Evolutionary conservation across 2,797 vertebrate genomes (phyloP), one percentile per base, ranked within the genome.

Genomic region (Cuniculus paca): DNA sequence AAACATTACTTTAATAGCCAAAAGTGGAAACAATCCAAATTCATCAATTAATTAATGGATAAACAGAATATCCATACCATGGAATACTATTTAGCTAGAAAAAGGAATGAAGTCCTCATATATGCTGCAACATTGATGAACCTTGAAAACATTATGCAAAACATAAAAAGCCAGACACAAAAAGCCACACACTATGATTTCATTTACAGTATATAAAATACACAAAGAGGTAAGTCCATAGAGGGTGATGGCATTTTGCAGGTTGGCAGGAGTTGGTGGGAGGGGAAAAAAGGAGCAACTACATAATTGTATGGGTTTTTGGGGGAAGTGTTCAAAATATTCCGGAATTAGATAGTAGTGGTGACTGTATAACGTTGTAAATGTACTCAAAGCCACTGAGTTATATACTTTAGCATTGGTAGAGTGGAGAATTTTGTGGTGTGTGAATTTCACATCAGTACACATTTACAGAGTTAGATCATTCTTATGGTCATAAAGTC

Each of bases 381-480:
- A 84, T 90, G 48, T 83, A 72, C 42, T 89, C 2, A 74, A 95
- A 88, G n/a, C 34, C 26, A 81, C 34, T 72, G 56, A 68, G 42
- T 85, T 89, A 17, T 11, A 88, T 2, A 86, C 68, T 93, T 96
- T 31, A 54, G 34, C 75, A 75, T 72, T 45, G 14, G 11, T 82
- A 89, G 86, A 91, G 72, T 90, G 3, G 52, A 93, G 31, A 96
- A 77, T 39, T 77, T 70, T 94, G 48, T 80, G 16, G 90, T 95
- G 50, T 48, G 9, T n/a, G 34, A 81, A 54, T 91, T 77, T 97
- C 87, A 72, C 31, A 39, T 90, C 75, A 61, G 50, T 91, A 68
- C 91, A 93, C 75, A 82, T 65, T 52, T 70, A 65, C 86, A 90
- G 26, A 81, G 58, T 83, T 14, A 74, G 42, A 52, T 89, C 61